Evolutionary conservation across 2,797 vertebrate genomes (phyloP).

Genomic region (Hydrolagus colliei): DNA sequence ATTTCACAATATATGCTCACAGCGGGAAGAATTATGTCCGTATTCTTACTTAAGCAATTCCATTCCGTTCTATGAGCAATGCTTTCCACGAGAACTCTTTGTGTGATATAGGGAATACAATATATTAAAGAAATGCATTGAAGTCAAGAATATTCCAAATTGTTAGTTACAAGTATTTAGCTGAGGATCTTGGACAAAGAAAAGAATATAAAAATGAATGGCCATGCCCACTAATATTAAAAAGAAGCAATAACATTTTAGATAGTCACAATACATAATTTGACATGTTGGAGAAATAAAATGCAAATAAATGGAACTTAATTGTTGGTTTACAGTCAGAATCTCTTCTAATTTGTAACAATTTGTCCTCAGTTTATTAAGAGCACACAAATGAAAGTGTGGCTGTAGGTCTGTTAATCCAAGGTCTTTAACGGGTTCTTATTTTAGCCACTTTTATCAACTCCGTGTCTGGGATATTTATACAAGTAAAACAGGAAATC

Average conservation of each 20-base stretch:
- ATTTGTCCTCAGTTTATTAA: not conserved
- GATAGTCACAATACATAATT: not conserved
- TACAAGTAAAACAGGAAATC: slow-evolving; percentile 29
- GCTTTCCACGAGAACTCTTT: not conserved
- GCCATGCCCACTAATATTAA: not conserved
- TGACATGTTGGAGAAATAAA: not conserved
- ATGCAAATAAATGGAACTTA: not conserved
- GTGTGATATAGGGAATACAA: too few relatives aligned
- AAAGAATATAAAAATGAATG: not conserved
- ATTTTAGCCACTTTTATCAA: slow-evolving; percentile 11
- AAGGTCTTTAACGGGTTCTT: not conserved
- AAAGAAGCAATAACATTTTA: slow-evolving; percentile 9
- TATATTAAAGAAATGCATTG: not conserved
- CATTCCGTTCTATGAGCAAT: not conserved
- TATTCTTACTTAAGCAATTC: not conserved
- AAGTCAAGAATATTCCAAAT: not conserved
- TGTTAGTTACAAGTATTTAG: not conserved
- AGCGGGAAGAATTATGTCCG: not conserved
- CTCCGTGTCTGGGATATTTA: slow-evolving; percentile 25
- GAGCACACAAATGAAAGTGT: not conserved
- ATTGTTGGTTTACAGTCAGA: slow-evolving; percentile 15
- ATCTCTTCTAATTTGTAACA: slow-evolving; percentile 16
- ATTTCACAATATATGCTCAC: not conserved
- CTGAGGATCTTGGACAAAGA: not conserved
- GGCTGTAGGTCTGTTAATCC: not conserved